Percentiles rank a stretch among this genome's conserved stretches.
Conservation (phyloP, 37 sponge, comb jelly and placozoan genomes). For the Ianthella basta region DNA sequence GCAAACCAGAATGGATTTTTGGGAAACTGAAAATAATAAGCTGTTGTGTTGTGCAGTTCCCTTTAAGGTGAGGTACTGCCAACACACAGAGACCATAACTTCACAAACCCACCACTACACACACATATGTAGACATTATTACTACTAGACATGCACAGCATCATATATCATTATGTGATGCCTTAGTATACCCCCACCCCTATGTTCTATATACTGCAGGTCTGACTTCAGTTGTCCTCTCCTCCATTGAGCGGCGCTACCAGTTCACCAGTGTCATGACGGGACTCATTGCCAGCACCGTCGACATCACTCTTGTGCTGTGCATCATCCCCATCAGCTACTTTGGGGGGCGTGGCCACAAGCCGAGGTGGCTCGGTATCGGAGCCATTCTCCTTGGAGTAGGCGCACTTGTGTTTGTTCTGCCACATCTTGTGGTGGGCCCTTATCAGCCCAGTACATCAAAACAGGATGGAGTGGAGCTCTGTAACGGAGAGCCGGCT, state of each 20-base stretch:
- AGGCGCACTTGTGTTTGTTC: constrained; percentile 70
- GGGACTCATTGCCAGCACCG: constrained; percentile 65
- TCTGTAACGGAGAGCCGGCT: not conserved
- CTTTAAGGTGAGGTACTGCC: too few species aligned
- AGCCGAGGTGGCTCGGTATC: constrained; percentile 76
- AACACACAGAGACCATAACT: too few species aligned
- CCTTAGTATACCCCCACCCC: too few species aligned
- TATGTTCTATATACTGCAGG: too few species aligned
- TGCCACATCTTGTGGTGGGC: constrained; percentile 75
- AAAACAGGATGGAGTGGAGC: not conserved
- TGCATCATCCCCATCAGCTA: constrained; percentile 75
- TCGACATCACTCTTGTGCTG: constrained; percentile 63
- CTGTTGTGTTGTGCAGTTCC: too few species aligned
- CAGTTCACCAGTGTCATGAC: constrained; percentile 59
- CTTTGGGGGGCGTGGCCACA: constrained; percentile 83
- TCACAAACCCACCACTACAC: too few species aligned
- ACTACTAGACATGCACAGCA: too few species aligned
- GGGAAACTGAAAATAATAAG: too few species aligned
- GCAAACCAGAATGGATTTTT: too few species aligned
- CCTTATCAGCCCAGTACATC: constrained; percentile 34
- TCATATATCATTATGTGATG: too few species aligned
- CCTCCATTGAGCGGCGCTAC: constrained; percentile 75
- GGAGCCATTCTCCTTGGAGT: constrained; percentile 61
- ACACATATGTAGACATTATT: too few species aligned
- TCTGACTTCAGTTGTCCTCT: constrained; percentile 70